A percentile compares a stretch with the other conserved stretches of the same genome.
Conservation (phyloP, 2,888 invertebrate species). For the Philonicus albiceps region DNA sequence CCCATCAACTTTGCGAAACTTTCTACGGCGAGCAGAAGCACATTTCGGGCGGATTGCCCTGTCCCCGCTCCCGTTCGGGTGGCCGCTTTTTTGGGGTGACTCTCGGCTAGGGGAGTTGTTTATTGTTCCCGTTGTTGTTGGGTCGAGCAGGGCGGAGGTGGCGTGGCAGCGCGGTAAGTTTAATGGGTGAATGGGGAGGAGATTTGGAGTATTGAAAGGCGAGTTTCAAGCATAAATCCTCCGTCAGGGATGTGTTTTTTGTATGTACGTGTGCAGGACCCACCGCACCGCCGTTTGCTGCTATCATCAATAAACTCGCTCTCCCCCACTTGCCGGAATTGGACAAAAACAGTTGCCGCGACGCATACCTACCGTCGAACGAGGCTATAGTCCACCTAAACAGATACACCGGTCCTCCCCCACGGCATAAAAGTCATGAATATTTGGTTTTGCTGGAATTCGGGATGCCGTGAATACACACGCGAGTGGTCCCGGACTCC, state of each 20-base stretch:
- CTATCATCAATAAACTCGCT: conserved; percentile 31
- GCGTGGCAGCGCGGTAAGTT: conserved; percentile 30
- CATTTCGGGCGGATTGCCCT: background rate
- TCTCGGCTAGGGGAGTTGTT: conserved; percentile 27
- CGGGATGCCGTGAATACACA: background rate
- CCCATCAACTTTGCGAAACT: conserved; percentile 38
- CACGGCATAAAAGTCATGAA: conserved; percentile 37
- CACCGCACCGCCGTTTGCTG: background rate
- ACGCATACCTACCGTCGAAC: background rate
- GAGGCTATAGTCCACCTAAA: background rate
- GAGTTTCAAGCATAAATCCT: conserved; percentile 40
- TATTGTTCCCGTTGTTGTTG: conserved; percentile 37
- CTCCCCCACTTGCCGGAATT: conserved; percentile 11
- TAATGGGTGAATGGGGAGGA: conserved; percentile 42
- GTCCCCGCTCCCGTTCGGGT: background rate
- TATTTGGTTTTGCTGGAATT: conserved; percentile 39
- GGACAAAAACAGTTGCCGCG: conserved; percentile 39
- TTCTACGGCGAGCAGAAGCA: conserved; percentile 20
- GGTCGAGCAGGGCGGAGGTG: background rate
- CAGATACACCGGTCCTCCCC: background rate
- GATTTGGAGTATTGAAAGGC: conserved; percentile 41
- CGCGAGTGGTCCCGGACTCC: background rate
- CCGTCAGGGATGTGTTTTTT: conserved; percentile 36
- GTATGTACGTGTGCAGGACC: background rate
- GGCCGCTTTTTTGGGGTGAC: conserved; percentile 22